phyloP scores from a whole-genome alignment of 2,113 vertebrate genomes.

The Gopherus flavomarginatus region DNA sequence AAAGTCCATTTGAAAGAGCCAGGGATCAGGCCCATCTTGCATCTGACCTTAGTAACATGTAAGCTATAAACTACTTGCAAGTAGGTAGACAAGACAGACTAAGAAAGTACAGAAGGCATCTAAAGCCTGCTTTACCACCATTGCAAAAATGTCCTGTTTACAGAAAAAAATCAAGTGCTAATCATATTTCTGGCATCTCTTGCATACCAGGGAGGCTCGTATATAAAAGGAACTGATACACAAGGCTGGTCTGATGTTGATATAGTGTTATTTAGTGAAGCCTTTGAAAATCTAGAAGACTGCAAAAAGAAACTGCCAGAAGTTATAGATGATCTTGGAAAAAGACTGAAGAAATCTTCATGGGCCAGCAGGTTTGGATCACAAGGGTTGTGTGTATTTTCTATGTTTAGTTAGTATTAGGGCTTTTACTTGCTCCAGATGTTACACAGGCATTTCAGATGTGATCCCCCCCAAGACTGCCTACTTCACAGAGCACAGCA shows the following conservation, averaged over 20 bases:
- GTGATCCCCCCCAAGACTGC: background rate
- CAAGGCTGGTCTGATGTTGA: conserved; percentile 33
- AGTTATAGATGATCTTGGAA: background rate
- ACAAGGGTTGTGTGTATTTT: background rate
- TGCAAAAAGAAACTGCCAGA: conserved; percentile 9
- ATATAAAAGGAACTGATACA: conserved; percentile 32
- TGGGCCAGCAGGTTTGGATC: conserved; percentile 6
- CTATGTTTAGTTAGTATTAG: background rate
- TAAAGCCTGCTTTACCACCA: background rate
- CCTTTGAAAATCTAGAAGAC: conserved; percentile 17
- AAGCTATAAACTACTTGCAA: background rate
- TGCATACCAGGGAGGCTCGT: background rate
- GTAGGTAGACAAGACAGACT: background rate
- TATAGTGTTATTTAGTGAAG: conserved; percentile 31
- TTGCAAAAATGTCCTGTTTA: background rate
- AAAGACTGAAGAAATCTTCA: conserved; percentile 12
- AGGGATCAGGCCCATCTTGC: background rate
- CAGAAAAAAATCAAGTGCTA: background rate
- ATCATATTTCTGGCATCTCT: background rate
- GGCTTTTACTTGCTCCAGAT: background rate
- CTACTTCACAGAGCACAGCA: background rate
- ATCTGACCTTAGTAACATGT: background rate
- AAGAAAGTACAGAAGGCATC: background rate
- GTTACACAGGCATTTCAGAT: background rate
- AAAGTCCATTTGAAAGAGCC: background rate